Evolutionary conservation across 1,140 invertebrate genomes (phyloP).

Genomic region (Holcopasites calliopsidis): DNA sequence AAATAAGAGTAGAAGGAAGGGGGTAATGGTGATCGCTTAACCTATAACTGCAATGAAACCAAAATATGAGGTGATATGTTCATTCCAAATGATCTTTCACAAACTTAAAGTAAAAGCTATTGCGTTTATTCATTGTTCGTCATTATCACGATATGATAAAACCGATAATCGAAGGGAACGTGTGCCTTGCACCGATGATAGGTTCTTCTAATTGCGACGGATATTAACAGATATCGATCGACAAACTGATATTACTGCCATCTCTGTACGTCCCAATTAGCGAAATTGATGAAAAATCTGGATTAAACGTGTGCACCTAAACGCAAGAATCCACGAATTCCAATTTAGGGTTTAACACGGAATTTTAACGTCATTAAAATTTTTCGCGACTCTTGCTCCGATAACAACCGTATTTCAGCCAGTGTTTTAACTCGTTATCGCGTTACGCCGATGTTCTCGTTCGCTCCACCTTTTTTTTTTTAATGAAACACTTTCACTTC

Average conservation of each 20-base stretch:
- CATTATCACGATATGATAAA: conserved; percentile 60
- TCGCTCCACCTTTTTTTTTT: neutral
- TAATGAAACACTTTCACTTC: neutral
- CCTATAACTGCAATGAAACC: too few species aligned
- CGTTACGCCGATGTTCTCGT: neutral
- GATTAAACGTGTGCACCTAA: conserved; percentile 4
- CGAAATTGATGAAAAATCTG: conserved; percentile 57
- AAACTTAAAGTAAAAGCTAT: too few species aligned
- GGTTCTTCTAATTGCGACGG: conserved; percentile 51
- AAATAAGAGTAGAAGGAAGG: neutral
- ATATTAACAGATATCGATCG: conserved; percentile 59
- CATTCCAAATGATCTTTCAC: neutral
- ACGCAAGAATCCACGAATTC: conserved; percentile 43
- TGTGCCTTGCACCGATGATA: conserved; percentile 50
- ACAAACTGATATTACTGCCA: conserved; percentile 15
- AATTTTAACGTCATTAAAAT: conserved; percentile 40
- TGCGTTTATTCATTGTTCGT: conserved; percentile 54
- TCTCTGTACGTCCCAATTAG: conserved; percentile 32
- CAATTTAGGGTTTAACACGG: conserved; percentile 27
- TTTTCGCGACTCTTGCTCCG: neutral
- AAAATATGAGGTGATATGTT: too few species aligned
- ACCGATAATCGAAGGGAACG: conserved; percentile 60
- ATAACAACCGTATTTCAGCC: neutral
- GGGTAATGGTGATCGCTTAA: too few species aligned
- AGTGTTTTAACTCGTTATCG: neutral